Conservation (phyloP, 2,113 vertebrate genomes). For the Hipposideros armiger region DNA sequence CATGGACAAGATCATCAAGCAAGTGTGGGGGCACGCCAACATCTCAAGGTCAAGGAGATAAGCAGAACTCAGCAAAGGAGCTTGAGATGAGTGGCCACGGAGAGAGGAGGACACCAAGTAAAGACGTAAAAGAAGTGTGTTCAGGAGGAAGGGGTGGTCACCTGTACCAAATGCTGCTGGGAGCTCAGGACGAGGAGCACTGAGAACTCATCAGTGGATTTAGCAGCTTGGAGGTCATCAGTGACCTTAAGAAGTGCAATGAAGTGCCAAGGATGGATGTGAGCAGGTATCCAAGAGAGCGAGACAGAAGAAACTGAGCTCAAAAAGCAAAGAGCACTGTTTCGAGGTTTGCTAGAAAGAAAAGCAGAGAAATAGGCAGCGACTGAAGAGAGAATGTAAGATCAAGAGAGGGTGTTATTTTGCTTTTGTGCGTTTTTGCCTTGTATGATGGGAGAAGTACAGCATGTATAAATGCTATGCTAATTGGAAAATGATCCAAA, state of each 20-base stretch:
- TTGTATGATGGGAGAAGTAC: not conserved
- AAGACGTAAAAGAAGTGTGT: rapidly evolving
- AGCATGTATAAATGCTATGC: not conserved
- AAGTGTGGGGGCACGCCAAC: too few species aligned
- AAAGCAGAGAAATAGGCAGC: not conserved
- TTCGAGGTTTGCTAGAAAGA: not conserved
- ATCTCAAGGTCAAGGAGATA: not conserved
- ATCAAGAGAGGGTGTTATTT: not conserved
- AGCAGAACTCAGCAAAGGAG: not conserved
- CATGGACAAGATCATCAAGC: not conserved
- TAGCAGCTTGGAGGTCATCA: rapidly evolving
- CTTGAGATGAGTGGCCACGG: rapidly evolving
- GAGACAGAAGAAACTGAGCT: not conserved
- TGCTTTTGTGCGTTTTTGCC: not conserved
- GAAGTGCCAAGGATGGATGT: not conserved
- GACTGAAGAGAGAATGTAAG: not conserved
- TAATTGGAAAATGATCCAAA: not conserved
- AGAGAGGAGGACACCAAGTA: not conserved
- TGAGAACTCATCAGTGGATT: not conserved
- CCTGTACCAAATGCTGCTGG: not conserved
- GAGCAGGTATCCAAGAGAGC: not conserved
- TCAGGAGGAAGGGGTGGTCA: not conserved
- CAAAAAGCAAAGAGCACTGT: not conserved
- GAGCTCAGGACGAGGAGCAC: not conserved
- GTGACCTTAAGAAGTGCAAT: not conserved